phyloP scores from a whole-genome alignment of 2,113 vertebrate species.

The Hippolais icterina region DNA sequence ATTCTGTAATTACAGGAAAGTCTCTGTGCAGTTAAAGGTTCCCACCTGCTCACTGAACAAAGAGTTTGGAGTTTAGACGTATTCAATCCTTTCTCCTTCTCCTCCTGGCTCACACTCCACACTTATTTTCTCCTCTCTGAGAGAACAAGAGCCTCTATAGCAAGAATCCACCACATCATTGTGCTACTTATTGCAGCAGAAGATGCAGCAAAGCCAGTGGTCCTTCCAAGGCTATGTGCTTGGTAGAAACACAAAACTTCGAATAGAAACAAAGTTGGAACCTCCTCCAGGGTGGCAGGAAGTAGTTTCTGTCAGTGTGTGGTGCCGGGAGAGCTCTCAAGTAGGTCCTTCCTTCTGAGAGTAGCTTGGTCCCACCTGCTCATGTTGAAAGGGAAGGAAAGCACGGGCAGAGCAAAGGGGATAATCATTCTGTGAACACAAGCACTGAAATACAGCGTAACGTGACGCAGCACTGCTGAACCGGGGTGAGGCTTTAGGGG shows the following conservation, averaged over 20 bases:
- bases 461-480: accelerated
- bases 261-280: not conserved
- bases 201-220: not conserved
- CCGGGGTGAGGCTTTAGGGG: not conserved
- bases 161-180: not conserved
- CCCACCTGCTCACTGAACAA: not conserved
- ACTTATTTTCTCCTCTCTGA: not conserved
- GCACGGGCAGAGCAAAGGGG: not conserved
- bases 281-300: not conserved
- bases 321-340: not conserved
- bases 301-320: accelerated
- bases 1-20: not conserved
- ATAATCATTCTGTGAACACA: not conserved
- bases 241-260: not conserved
- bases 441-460: not conserved
- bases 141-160: not conserved
- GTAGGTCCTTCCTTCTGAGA: not conserved
- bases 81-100: not conserved
- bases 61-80: not conserved
- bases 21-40: not conserved
- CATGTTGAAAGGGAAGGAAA: not conserved
- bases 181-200: not conserved
- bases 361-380: not conserved
- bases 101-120: not conserved
- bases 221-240: not conserved